A percentile compares a stretch with the other conserved stretches of the same genome.
phyloP scores from a whole-genome alignment of 1,140 invertebrate genomes.

The Temnothorax nylanderi region DNA sequence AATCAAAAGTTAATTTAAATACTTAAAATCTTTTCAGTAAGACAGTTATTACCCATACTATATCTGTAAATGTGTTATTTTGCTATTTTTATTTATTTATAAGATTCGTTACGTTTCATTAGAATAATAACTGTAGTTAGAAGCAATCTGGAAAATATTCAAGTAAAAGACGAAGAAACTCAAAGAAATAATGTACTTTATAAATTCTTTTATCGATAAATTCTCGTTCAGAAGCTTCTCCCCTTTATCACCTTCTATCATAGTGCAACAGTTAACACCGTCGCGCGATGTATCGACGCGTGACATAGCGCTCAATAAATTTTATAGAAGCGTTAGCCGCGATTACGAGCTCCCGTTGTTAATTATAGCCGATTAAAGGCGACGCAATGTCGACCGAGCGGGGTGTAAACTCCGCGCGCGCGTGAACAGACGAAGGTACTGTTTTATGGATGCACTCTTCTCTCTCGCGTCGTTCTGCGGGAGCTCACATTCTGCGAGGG shows the following conservation, averaged over 20 bases:
- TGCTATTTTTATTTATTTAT: not conserved
- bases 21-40: not conserved
- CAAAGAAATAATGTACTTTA: not conserved
- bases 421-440: slow-evolving; percentile 20
- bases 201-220: not conserved
- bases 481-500: slow-evolving; percentile 7
- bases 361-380: slow-evolving; percentile 52
- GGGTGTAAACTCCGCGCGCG: slow-evolving; percentile 14
- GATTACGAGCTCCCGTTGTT: slow-evolving; percentile 50
- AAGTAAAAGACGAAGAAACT: not conserved
- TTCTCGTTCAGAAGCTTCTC: too few species aligned
- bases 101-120: not conserved
- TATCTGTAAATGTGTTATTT: not conserved
- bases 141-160: not conserved
- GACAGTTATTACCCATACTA: not conserved
- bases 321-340: slow-evolving; percentile 35
- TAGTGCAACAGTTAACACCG: not conserved
- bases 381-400: slow-evolving; percentile 32
- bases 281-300: not conserved
- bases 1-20: not conserved
- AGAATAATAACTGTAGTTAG: not conserved
- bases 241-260: not conserved
- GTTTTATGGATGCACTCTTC: slow-evolving; percentile 63
- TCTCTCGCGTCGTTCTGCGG: not conserved
- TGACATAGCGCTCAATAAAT: slow-evolving; percentile 34